Evolutionary conservation across 2,113 vertebrate species (phyloP).

Genomic region (Aramus guarauna): DNA sequence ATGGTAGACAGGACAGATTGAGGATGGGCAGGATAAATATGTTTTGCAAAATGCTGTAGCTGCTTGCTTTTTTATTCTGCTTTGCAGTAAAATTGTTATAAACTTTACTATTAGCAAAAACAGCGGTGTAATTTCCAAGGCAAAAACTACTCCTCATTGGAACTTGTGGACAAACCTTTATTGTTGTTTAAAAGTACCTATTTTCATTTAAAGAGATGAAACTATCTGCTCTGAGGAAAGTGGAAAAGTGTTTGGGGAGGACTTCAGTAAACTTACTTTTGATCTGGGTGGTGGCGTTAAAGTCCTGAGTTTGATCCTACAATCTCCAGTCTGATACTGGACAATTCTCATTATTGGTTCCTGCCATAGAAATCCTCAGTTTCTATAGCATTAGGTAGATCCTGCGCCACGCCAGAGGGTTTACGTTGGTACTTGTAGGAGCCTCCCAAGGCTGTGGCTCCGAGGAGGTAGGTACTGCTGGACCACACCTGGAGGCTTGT

Average conservation of each 20-base stretch:
- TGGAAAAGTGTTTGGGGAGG: background rate
- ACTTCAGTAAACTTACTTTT: background rate
- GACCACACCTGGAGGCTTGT: background rate
- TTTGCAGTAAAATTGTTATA: background rate
- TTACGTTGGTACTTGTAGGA: fast-evolving
- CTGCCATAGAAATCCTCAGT: background rate
- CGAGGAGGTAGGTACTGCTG: background rate
- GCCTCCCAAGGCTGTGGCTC: background rate
- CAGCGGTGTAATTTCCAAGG: background rate
- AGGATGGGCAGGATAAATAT: background rate
- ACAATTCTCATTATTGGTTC: background rate
- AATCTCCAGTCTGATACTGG: background rate
- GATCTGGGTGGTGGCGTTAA: background rate
- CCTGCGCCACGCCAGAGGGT: background rate
- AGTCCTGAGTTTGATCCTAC: background rate
- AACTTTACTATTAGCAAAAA: background rate
- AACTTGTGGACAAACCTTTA: background rate
- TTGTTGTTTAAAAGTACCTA: background rate
- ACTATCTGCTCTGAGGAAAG: background rate
- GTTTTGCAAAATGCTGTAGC: background rate
- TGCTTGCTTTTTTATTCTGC: background rate
- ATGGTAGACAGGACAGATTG: background rate
- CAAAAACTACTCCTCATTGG: background rate
- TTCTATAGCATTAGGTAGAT: background rate
- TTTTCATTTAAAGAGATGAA: background rate